Conservation (phyloP, 2,888 invertebrate species). For the Orgyia antiqua region DNA sequence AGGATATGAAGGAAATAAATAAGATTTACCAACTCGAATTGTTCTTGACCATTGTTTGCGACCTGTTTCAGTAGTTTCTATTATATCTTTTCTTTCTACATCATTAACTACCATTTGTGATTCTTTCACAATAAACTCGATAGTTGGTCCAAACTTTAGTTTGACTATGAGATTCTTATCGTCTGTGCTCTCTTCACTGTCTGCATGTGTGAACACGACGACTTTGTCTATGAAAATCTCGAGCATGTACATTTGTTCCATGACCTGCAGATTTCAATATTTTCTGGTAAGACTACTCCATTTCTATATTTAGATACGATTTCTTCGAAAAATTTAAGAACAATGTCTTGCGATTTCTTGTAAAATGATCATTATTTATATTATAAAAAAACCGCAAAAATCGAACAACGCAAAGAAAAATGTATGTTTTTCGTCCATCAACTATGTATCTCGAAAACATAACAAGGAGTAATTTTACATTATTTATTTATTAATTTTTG, state of each 20-base stretch:
- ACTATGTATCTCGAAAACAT: no score
- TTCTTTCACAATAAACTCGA: conserved; percentile 70
- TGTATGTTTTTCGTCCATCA: no score
- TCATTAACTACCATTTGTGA: conserved; percentile 52
- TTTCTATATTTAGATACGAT: no score
- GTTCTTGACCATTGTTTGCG: conserved; percentile 52
- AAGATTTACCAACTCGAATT: conserved; percentile 74
- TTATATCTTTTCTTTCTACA: conserved; percentile 34
- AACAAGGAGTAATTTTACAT: no score
- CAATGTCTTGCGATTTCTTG: no score
- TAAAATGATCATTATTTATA: no score
- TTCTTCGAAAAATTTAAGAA: no score
- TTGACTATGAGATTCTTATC: conserved; percentile 66
- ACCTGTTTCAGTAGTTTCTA: conserved; percentile 48
- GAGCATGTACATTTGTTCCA: conserved; percentile 77
- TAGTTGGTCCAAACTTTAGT: conserved; percentile 67
- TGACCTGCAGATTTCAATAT: conserved; percentile 67
- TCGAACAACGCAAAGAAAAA: no score
- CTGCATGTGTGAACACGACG: conserved; percentile 45
- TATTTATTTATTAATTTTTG: no score
- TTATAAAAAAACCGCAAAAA: no score
- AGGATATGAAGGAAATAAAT: conserved; percentile 68
- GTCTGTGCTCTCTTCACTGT: conserved; percentile 41
- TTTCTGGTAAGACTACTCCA: conserved; percentile 49
- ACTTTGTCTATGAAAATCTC: conserved; percentile 78